Base-by-base conservation (phyloP, 2,888 invertebrate genomes). In the Eupithecia subfuscata region DNA sequence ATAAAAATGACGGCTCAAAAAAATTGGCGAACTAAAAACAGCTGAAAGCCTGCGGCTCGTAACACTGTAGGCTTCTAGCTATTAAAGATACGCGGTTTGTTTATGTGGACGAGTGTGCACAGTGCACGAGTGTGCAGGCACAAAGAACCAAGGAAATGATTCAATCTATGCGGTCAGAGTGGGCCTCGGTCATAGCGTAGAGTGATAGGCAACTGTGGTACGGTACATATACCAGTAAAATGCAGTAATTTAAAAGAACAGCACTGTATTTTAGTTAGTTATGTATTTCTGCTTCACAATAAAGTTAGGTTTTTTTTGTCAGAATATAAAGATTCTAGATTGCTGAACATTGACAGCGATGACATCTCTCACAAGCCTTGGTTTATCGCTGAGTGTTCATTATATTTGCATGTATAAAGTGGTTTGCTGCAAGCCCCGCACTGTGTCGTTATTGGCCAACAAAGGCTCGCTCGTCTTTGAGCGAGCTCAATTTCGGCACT, bases 81-180 rank as follows among this genome's bases (percentile, higher is more conserved):
- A 68, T 74, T 73, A 74, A 74, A 76, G 76, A 56, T 71, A 73
- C 73, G 68, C 43, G 73, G n/a, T 40, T 60, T 60, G 60, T 60
- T 60, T 18, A 16, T 12, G 60, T 52, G 52, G n/a, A 52, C 52
- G 52, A 18, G 52, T n/a, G 52, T 30, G 30, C 30, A 30, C 3
- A 2, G 30, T 56, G 56, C 22, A 56, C 56, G 4, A 22, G 56
- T 56, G 60, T 25, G 22, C 56, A 1, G 60, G 14, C 60, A 60
- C 60, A 14, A 25, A 25, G 60, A 22, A 25, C 22, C 60, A 12
- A 6, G 60, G 22, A 14, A 6, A 25, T 60, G 6, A 60, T 60
- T 60, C 60, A 25, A 60, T 60, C 60, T 25, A 25, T 60, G 60
- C 5, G 25, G 60, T 56, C 60, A 60, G 25, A 25, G 25, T 22